phyloP scores from a whole-genome alignment of 2,888 invertebrate genomes.

The Vannuccia rotundouncinata region DNA sequence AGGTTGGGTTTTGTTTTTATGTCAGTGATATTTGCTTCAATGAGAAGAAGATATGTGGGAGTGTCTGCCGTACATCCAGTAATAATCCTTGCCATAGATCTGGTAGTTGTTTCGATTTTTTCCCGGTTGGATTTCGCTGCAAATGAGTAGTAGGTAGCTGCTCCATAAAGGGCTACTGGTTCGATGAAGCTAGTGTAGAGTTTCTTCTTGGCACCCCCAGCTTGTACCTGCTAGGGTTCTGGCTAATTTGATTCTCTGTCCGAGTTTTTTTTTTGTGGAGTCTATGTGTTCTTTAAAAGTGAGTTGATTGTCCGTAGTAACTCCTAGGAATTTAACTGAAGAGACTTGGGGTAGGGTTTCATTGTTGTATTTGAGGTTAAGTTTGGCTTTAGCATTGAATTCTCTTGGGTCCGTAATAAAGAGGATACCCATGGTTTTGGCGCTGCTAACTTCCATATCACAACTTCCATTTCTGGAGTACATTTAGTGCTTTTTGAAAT shows the following conservation, averaged over 20 bases:
- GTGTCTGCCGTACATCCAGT: background rate
- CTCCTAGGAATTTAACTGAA: constrained; percentile 4
- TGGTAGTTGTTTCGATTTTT: background rate
- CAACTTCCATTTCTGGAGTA: background rate
- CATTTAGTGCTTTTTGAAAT: background rate
- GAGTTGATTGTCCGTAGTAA: background rate
- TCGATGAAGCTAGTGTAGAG: background rate
- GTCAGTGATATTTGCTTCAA: constrained; percentile 1
- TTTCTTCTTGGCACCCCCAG: background rate
- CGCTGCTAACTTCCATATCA: background rate
- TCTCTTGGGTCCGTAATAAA: background rate
- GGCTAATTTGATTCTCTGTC: background rate
- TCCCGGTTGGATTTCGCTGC: background rate
- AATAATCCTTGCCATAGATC: background rate
- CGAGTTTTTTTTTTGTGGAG: background rate
- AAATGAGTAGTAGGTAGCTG: background rate
- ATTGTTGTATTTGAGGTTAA: background rate
- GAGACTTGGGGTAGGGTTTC: background rate
- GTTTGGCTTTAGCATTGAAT: background rate
- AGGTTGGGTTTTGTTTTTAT: background rate
- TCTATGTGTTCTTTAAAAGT: background rate
- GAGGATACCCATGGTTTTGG: background rate
- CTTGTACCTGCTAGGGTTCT: background rate
- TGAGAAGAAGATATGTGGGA: background rate
- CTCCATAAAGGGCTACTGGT: background rate